Evolutionary conservation across 2,113 vertebrate species (phyloP).

Genomic region (human): GRCh38 chr4:108375501-108376000

Average conservation of each 20-base stretch:
- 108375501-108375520: constrained; percentile 77
- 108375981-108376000: too few relatives aligned
- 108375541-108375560: constrained; percentile 57
- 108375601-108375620: constrained; percentile 42
- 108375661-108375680: not conserved
- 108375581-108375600: constrained; percentile 53
- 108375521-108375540: constrained; percentile 62
- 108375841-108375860: too few relatives aligned
- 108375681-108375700: not conserved
- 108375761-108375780: too few relatives aligned
- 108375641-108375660: not conserved
- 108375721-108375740: accelerated
- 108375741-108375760: accelerated
- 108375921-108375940: too few relatives aligned
- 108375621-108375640: not conserved
- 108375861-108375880: too few relatives aligned
- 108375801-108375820: too few relatives aligned
- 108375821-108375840: too few relatives aligned
- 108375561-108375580: constrained; percentile 55
- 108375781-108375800: not conserved
- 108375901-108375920: too few relatives aligned
- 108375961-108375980: too few relatives aligned
- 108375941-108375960: too few relatives aligned
- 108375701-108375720: not conserved
- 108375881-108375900: too few relatives aligned